A percentile compares a stretch with the other conserved stretches of the same genome.
Conservation (phyloP, 2,888 invertebrate genomes). For the Cerastoderma edule region DNA sequence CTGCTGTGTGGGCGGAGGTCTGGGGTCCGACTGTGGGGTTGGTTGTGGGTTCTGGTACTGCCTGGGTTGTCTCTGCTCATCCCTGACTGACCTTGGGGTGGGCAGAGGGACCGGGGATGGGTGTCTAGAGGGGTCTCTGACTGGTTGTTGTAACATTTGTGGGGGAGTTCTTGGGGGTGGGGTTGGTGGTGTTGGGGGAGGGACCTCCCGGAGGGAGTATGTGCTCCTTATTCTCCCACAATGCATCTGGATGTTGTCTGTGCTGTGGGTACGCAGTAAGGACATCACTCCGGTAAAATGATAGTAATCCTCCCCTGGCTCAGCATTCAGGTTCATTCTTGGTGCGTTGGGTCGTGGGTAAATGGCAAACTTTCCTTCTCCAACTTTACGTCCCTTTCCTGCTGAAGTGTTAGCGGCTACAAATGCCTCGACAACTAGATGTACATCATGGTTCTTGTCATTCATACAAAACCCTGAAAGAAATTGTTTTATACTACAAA, state of each 20-base stretch:
- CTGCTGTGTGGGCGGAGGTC: conserved; percentile 2
- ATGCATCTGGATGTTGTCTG: conserved; percentile 79
- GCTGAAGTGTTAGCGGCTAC: conserved; percentile 62
- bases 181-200: conserved; percentile 51
- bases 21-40: background rate
- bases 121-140: conserved; percentile 11
- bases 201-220: conserved; percentile 69
- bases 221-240: conserved; percentile 78
- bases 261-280: conserved; percentile 73
- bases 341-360: conserved; percentile 80
- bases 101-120: conserved; percentile 15
- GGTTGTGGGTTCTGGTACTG: background rate
- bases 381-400: conserved; percentile 73
- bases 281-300: conserved; percentile 74
- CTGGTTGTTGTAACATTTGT: conserved; percentile 13
- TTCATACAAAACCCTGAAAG: conserved; percentile 79
- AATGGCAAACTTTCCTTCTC: conserved; percentile 81
- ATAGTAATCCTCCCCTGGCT: conserved; percentile 78
- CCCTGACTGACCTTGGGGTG: conserved; percentile 20
- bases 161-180: conserved; percentile 50
- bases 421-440: conserved; percentile 78
- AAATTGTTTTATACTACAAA: too few species aligned
- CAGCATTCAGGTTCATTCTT: conserved; percentile 71
- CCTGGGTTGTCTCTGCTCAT: conserved; percentile 14
- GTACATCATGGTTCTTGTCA: conserved; percentile 80